Conservation (phyloP, 2,797 vertebrate genomes). For the Sebastes glaucus region DNA sequence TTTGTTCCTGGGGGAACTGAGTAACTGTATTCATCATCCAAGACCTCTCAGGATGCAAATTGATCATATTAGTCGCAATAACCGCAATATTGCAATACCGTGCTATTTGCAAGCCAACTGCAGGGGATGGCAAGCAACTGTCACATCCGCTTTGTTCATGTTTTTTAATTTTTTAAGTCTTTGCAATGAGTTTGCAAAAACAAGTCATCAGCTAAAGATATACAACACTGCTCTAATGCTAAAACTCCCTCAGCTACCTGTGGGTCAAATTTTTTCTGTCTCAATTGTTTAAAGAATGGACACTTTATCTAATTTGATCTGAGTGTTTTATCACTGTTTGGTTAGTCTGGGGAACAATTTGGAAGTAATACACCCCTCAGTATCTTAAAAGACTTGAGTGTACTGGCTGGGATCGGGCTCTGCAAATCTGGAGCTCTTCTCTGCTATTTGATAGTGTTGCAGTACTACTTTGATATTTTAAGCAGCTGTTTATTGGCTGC, state of each 20-base stretch:
- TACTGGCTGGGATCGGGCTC: not conserved
- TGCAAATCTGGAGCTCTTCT: not conserved
- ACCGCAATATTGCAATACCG: no score
- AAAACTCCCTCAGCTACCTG: not conserved
- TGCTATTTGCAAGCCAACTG: no score
- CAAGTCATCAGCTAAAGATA: not conserved
- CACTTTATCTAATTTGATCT: not conserved
- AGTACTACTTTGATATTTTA: conserved; percentile 28
- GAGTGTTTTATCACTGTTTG: not conserved
- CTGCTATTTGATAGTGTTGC: not conserved
- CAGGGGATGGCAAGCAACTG: not conserved
- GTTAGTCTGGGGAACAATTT: not conserved
- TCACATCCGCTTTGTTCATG: no score
- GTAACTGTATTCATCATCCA: not conserved
- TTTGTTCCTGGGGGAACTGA: not conserved
- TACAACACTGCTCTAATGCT: not conserved
- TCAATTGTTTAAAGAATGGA: not conserved
- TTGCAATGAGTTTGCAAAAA: not conserved
- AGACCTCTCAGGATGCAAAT: not conserved
- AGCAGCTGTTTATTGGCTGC: conserved; percentile 35
- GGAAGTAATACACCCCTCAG: not conserved
- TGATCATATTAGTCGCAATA: not conserved
- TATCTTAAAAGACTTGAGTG: not conserved
- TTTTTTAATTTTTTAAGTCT: no score
- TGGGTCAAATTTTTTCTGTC: not conserved